Conservation (phyloP, 30 jellyfish, hydroid and myxozoan species). For the Pelagia noctiluca region DNA sequence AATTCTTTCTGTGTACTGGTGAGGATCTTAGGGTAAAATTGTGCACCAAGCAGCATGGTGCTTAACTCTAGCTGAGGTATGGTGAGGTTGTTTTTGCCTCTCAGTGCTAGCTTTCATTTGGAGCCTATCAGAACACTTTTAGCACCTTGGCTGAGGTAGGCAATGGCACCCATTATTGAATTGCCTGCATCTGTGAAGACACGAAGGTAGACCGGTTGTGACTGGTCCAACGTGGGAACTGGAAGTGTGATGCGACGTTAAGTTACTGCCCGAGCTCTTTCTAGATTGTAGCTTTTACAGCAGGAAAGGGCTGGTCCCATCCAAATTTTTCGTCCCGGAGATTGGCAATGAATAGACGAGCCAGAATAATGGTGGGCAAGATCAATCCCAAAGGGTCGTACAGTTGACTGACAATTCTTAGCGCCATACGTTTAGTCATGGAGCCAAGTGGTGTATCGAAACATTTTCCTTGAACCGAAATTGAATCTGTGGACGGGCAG, state of each 20-base stretch:
- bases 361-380: constrained; percentile 37
- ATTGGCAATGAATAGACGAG: constrained; percentile 32
- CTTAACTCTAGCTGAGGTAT: constrained; percentile 38
- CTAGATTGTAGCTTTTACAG: background rate
- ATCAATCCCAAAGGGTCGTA: constrained; percentile 50
- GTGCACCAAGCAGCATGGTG: constrained; percentile 42
- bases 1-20: background rate
- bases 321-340: constrained; percentile 29
- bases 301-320: constrained; percentile 56
- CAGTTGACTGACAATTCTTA: constrained; percentile 34
- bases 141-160: constrained; percentile 31
- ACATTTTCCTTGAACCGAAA: constrained; percentile 11
- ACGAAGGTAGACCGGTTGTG: constrained; percentile 19
- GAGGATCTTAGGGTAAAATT: constrained; percentile 4
- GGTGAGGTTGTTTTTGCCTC: constrained; percentile 7
- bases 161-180: constrained; percentile 25
- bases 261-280: constrained; percentile 20
- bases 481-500: background rate
- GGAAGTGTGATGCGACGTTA: constrained; percentile 6
- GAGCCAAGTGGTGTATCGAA: constrained; percentile 11
- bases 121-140: constrained; percentile 29
- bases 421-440: constrained; percentile 14
- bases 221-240: constrained; percentile 32
- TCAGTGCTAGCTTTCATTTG: constrained; percentile 19
- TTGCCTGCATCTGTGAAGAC: constrained; percentile 39